phyloP scores from a whole-genome alignment of 2,797 vertebrate species.

The Chrysocyon brachyurus region DNA sequence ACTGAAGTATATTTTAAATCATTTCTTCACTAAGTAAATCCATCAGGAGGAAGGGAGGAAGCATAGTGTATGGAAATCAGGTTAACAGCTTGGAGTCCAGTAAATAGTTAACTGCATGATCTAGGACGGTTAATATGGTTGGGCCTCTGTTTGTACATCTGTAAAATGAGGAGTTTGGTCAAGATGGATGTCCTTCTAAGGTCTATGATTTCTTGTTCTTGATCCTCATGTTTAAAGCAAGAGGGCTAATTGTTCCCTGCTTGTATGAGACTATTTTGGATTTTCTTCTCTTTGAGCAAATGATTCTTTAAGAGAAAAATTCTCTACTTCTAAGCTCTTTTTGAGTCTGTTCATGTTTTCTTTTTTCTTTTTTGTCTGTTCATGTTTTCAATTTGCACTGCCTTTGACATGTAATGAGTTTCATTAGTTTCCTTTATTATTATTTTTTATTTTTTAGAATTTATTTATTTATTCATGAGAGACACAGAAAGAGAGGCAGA shows the following conservation, averaged over 20 bases:
- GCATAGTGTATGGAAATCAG: neutral
- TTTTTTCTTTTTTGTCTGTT: neutral
- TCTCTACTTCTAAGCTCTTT: neutral
- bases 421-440: neutral
- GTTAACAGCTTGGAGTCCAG: neutral
- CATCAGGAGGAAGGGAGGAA: neutral
- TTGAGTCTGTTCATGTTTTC: constrained; percentile 6
- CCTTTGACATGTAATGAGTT: neutral
- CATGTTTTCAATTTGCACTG: neutral
- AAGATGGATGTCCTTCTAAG: neutral
- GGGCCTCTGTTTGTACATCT: neutral
- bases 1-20: neutral
- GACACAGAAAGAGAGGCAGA: too few species aligned
- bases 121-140: neutral
- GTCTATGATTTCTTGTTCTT: neutral
- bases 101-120: neutral
- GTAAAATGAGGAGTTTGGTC: neutral
- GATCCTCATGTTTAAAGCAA: neutral
- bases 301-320: constrained; percentile 6
- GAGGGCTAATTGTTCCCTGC: neutral
- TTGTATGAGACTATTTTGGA: neutral
- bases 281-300: constrained; percentile 28
- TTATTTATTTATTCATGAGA: too few species aligned
- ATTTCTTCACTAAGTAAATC: neutral
- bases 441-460: too few species aligned